These are phyloP conservation scores for Amphipoea lucens DNA, from an alignment of 2,888 invertebrate species.

Conservation along the genomic window DNA sequence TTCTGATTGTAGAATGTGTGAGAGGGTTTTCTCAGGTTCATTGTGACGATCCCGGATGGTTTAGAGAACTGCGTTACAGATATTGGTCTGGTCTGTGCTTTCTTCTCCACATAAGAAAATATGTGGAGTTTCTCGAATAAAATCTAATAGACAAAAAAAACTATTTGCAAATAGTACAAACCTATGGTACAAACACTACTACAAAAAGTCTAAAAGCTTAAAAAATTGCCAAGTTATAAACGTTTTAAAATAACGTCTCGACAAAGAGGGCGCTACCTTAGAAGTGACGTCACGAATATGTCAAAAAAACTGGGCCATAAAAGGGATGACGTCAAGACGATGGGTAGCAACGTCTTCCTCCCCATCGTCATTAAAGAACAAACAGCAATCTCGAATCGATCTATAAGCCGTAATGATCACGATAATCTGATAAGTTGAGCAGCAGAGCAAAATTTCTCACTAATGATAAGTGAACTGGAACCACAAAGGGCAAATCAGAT, in stretches of 20 bases:
- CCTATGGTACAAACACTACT: too few species aligned
- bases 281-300: too few species aligned
- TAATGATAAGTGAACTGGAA: neutral
- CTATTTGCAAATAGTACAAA: too few species aligned
- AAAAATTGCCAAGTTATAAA: too few species aligned
- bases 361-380: neutral
- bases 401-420: neutral
- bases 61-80: neutral
- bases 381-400: neutral
- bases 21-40: neutral
- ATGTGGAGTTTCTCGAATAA: too few species aligned
- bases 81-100: neutral
- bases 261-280: too few species aligned
- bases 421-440: neutral
- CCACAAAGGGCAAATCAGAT: constrained; percentile 15
- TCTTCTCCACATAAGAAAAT: neutral
- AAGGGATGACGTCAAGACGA: neutral
- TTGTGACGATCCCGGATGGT: neutral
- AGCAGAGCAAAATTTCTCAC: neutral
- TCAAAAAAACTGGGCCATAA: neutral
- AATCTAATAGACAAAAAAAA: too few species aligned
- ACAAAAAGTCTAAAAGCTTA: too few species aligned
- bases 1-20: neutral
- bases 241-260: too few species aligned
- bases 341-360: neutral